phyloP scores from a whole-genome alignment of 2,797 vertebrate genomes.

The Enteromius fasciolatus region DNA sequence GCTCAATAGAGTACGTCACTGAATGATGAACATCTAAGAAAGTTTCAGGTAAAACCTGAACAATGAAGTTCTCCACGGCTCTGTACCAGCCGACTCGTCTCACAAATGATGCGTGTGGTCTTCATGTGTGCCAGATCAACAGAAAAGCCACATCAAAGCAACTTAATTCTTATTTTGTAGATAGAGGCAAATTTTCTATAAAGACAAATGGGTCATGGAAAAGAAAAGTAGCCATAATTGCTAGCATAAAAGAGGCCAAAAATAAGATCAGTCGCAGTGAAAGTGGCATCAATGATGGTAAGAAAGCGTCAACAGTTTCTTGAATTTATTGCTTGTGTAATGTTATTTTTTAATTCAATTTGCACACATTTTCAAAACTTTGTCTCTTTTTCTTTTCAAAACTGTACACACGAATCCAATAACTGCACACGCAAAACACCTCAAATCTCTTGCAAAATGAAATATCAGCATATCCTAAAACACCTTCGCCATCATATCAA shows the following conservation, averaged over 20 bases:
- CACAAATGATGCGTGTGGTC: constrained; percentile 24
- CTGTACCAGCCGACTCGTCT: background rate
- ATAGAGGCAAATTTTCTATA: constrained; percentile 2
- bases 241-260: background rate
- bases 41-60: background rate
- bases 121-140: background rate
- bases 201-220: constrained; percentile 12
- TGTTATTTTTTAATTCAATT: background rate
- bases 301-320: background rate
- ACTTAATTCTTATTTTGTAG: background rate
- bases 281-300: background rate
- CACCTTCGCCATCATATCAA: too few relatives aligned
- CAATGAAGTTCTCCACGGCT: background rate
- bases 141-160: constrained; percentile 16
- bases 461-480: too few relatives aligned
- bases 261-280: background rate
- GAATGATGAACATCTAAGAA: background rate
- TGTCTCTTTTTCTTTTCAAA: too few relatives aligned
- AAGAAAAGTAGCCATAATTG: constrained; percentile 24
- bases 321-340: background rate
- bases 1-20: background rate
- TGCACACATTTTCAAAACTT: too few relatives aligned
- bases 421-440: too few relatives aligned
- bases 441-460: too few relatives aligned
- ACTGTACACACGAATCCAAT: too few relatives aligned